Evolutionary conservation across 2,113 vertebrate genomes (phyloP).

Genomic region (Dromiciops gliroides): DNA sequence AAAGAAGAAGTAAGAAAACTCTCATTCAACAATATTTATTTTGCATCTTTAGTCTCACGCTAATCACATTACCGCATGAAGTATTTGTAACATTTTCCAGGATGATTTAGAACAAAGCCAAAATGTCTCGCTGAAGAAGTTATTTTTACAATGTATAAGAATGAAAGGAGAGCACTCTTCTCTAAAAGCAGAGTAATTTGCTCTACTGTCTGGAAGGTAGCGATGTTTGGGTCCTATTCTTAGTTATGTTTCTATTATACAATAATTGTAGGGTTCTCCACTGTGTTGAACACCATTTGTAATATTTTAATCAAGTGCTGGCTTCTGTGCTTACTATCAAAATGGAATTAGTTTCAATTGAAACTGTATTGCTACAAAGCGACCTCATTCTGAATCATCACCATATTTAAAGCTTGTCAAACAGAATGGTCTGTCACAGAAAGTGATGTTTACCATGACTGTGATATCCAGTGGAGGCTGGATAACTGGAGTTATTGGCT

Average conservation of each 20-base stretch:
- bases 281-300: background rate
- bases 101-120: slow-evolving; percentile 35
- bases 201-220: background rate
- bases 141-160: background rate
- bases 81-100: background rate
- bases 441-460: background rate
- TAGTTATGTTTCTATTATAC: background rate
- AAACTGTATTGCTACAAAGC: background rate
- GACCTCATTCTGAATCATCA: background rate
- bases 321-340: background rate
- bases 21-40: slow-evolving; percentile 45
- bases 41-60: slow-evolving; percentile 36
- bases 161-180: background rate
- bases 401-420: background rate
- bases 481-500: background rate
- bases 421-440: background rate
- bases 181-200: background rate
- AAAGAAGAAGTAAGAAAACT: slow-evolving; percentile 57
- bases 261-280: background rate
- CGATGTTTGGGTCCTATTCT: background rate
- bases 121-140: background rate
- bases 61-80: slow-evolving; percentile 29
- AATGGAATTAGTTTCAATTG: slow-evolving; percentile 1
- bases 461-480: background rate
- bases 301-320: background rate